Evolutionary conservation across 1,140 invertebrate genomes (phyloP).

Genomic region (Solenopsis invicta): DNA sequence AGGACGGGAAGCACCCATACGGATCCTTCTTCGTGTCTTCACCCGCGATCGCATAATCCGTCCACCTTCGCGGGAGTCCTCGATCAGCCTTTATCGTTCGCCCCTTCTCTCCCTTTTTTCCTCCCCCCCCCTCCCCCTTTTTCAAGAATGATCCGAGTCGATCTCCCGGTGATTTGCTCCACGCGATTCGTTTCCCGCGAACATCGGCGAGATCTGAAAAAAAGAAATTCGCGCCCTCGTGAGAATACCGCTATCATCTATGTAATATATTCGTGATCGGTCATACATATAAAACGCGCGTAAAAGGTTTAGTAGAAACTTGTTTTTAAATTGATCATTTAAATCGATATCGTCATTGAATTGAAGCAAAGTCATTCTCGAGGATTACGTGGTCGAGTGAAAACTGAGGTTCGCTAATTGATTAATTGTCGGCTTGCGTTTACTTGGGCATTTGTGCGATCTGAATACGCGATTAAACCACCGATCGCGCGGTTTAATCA

Average conservation of each 20-base stretch:
- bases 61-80: constrained; percentile 58
- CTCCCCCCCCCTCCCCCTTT: background rate
- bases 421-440: constrained; percentile 20
- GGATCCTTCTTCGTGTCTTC: constrained; percentile 58
- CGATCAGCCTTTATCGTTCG: constrained; percentile 71
- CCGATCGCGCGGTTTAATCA: constrained; percentile 4
- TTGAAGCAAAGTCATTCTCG: background rate
- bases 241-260: background rate
- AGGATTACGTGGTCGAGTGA: background rate
- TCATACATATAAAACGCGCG: background rate
- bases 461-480: constrained; percentile 4
- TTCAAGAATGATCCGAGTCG: constrained; percentile 32
- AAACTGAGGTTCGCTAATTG: background rate
- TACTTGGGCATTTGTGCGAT: background rate
- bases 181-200: constrained; percentile 35
- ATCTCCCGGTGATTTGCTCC: constrained; percentile 48
- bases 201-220: background rate
- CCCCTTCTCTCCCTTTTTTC: background rate
- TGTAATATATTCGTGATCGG: background rate
- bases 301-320: background rate
- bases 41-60: constrained; percentile 66
- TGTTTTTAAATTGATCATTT: background rate
- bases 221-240: background rate
- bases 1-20: constrained; percentile 64
- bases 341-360: background rate